Conservation (phyloP, 1,140 invertebrate species). For the Drosophila arawakana region DNA sequence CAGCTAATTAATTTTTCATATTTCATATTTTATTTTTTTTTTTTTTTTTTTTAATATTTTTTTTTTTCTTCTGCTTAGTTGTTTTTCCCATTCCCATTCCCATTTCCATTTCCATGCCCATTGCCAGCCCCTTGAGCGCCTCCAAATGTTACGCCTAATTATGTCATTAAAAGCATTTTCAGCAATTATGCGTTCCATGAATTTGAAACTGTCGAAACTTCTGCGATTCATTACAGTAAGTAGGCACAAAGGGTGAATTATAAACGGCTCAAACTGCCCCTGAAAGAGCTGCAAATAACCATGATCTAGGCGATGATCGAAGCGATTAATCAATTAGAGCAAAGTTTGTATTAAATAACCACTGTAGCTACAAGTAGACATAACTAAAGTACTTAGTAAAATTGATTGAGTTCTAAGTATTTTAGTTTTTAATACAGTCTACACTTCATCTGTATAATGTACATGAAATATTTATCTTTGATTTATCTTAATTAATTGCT, state of each 20-base stretch:
- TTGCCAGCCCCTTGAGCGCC: slow-evolving; percentile 33
- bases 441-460: too few relatives aligned
- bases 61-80: background rate
- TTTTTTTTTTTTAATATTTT: background rate
- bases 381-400: too few relatives aligned
- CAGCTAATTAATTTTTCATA: slow-evolving; percentile 45
- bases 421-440: too few relatives aligned
- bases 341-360: too few relatives aligned
- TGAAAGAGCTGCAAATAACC: background rate
- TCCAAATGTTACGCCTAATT: slow-evolving; percentile 62
- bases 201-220: slow-evolving; percentile 33
- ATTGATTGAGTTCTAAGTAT: too few relatives aligned
- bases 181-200: slow-evolving; percentile 39
- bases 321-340: too few relatives aligned
- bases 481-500: too few relatives aligned
- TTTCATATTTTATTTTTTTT: background rate
- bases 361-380: too few relatives aligned
- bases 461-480: too few relatives aligned
- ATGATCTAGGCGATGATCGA: too few relatives aligned
- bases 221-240: slow-evolving; percentile 18
- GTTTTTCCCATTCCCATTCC: slow-evolving; percentile 9
- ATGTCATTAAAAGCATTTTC: slow-evolving; percentile 67
- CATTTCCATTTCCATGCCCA: slow-evolving; percentile 37
- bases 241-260: background rate
- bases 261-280: background rate